Evolutionary conservation across 2,797 vertebrate species (phyloP).

Genomic region (Rhadinocentrus ornatus): DNA sequence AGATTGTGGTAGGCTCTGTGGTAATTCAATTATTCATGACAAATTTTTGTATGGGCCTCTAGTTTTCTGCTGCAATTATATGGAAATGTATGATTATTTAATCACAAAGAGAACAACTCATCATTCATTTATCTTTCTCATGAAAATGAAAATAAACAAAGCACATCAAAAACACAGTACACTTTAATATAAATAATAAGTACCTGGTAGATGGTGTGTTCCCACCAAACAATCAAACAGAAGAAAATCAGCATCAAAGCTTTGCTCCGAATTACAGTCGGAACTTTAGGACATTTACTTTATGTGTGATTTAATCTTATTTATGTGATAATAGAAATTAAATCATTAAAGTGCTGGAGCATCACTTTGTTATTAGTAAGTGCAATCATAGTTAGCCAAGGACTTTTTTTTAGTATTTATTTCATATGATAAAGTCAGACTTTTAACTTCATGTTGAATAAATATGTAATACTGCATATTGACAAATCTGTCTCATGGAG

Average conservation of each 20-base stretch:
- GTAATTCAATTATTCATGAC: neutral
- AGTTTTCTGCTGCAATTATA: constrained; percentile 13
- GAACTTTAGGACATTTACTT: neutral
- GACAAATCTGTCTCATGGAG: neutral
- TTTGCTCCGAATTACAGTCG: neutral
- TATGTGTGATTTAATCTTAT: neutral
- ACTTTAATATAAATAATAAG: constrained; percentile 4
- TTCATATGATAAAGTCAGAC: neutral
- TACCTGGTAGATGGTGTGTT: neutral
- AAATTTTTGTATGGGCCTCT: constrained; percentile 2
- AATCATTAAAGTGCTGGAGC: neutral
- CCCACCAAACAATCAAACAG: neutral
- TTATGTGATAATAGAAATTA: neutral
- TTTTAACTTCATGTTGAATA: neutral
- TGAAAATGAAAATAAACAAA: constrained; percentile 7
- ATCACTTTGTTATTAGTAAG: neutral
- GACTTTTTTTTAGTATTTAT: neutral
- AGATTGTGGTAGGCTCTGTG: neutral
- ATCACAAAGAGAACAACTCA: neutral
- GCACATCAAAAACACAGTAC: neutral
- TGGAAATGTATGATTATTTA: constrained; percentile 10
- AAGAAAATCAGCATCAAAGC: neutral
- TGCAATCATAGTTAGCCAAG: neutral
- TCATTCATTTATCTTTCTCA: neutral
- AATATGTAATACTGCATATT: neutral